Conservation (phyloP, 2,113 vertebrate species). For the Oryzias woworae region DNA sequence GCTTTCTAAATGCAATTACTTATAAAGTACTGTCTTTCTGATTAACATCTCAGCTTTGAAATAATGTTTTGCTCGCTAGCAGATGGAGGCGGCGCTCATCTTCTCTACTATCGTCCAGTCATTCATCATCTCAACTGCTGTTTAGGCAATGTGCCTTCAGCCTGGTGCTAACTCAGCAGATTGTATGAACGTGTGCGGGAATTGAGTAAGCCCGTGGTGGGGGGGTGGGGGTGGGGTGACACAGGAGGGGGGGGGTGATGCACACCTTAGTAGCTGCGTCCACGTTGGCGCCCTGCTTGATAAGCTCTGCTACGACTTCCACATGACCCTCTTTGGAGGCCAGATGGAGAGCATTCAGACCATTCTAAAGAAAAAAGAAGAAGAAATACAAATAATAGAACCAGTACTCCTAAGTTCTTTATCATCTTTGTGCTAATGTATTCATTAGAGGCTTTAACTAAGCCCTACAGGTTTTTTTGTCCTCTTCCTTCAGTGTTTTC, state of each 20-base stretch:
- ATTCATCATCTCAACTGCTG: slow-evolving; percentile 32
- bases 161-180: slow-evolving; percentile 48
- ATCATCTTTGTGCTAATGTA: no score
- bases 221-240: background rate
- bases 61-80: accelerated
- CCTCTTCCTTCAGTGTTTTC: no score
- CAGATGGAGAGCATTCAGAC: slow-evolving; percentile 95
- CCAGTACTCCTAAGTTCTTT: no score
- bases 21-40: no score
- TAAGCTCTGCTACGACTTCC: slow-evolving; percentile 94
- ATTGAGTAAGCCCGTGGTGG: background rate
- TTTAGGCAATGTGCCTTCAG: slow-evolving; percentile 52
- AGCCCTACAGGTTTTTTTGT: no score
- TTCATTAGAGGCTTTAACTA: no score
- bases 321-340: slow-evolving; percentile 98
- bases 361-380: slow-evolving; percentile 79
- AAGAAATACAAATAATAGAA: background rate
- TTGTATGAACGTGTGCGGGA: background rate
- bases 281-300: slow-evolving; percentile 92
- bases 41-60: background rate
- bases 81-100: slow-evolving; percentile 13
- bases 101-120: slow-evolving; percentile 3
- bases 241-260: slow-evolving; percentile 4
- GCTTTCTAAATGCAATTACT: no score
- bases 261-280: slow-evolving; percentile 96